Evolutionary conservation across 2,888 invertebrate species (phyloP).

Genomic region (Scaptomyza tumidula): DNA sequence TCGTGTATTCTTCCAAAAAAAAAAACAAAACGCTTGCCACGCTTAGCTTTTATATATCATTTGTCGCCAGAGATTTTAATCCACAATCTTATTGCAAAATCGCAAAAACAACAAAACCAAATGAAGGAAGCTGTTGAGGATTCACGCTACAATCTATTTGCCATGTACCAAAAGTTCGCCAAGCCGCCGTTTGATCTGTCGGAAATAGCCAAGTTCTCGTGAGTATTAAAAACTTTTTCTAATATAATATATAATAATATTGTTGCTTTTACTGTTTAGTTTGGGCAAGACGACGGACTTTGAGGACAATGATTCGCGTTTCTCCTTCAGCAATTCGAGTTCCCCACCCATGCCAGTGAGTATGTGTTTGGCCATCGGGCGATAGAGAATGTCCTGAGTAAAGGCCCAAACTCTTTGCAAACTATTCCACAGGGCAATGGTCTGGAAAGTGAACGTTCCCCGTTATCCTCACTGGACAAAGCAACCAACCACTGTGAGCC

Average conservation of each 20-base stretch:
- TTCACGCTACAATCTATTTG: constrained; percentile 83
- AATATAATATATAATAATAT: background rate
- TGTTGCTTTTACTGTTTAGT: constrained; percentile 34
- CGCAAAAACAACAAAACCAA: background rate
- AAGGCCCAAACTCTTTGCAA: constrained; percentile 16
- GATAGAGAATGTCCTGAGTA: constrained; percentile 16
- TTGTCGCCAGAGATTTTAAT: constrained; percentile 41
- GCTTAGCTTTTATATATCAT: constrained; percentile 18
- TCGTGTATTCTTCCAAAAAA: constrained; percentile 63
- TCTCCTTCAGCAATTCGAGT: constrained; percentile 91
- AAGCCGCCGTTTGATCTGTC: constrained; percentile 83
- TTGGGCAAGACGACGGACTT: constrained; percentile 82
- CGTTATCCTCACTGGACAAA: constrained; percentile 35
- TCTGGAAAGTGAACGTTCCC: constrained; percentile 75
- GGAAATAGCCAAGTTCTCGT: constrained; percentile 84
- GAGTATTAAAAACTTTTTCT: constrained; percentile 50
- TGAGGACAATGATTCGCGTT: constrained; percentile 88
- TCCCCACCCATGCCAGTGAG: constrained; percentile 88
- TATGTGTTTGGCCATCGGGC: constrained; percentile 65
- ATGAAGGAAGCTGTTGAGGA: constrained; percentile 83
- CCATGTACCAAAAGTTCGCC: constrained; percentile 84
- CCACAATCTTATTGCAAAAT: constrained; percentile 39
- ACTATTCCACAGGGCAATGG: constrained; percentile 67
- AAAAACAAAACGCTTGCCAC: constrained; percentile 29
- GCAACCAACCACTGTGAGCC: constrained; percentile 23